A percentile compares a stretch with the other conserved stretches of the same genome.
phyloP scores from a whole-genome alignment of 2,888 invertebrate genomes.

The Cosmia trapezina region DNA sequence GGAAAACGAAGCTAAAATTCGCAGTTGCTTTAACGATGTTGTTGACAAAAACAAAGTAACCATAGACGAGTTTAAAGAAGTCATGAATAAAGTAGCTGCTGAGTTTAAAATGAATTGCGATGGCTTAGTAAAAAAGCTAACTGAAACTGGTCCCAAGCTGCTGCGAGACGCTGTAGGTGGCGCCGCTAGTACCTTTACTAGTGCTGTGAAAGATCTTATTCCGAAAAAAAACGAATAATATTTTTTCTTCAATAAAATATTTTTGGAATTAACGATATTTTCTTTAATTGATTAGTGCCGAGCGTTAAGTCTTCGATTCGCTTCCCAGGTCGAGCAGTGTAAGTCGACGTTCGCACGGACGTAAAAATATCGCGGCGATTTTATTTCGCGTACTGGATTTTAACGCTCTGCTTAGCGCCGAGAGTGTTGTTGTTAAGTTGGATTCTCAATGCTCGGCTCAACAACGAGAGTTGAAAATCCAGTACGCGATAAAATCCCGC shows the following conservation, averaged over 20 bases:
- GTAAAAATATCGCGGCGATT: too few species aligned
- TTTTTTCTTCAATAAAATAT: not conserved
- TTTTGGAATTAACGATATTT: not conserved
- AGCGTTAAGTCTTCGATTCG: too few species aligned
- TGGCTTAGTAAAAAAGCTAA: conserved; percentile 65
- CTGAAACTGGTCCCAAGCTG: conserved; percentile 66
- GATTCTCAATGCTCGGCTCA: too few species aligned
- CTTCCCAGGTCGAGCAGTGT: too few species aligned
- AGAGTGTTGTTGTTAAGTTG: too few species aligned
- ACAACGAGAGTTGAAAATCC: too few species aligned
- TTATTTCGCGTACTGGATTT: too few species aligned
- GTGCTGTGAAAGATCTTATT: conserved; percentile 11
- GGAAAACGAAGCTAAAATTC: conserved; percentile 46
- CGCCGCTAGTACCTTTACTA: conserved; percentile 36
- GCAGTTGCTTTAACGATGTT: conserved; percentile 34
- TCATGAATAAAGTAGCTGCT: conserved; percentile 64
- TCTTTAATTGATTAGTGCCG: not conserved
- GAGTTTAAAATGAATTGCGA: conserved; percentile 71
- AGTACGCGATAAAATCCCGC: too few species aligned
- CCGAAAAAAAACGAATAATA: not conserved
- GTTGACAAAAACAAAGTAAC: conserved; percentile 58
- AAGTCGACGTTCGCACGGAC: too few species aligned
- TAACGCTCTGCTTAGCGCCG: too few species aligned
- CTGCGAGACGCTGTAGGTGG: conserved; percentile 64
- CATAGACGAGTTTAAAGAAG: conserved; percentile 71